Evolutionary conservation across 2,797 vertebrate genomes (phyloP).

Genomic region (Hemitrygon akajei): DNA sequence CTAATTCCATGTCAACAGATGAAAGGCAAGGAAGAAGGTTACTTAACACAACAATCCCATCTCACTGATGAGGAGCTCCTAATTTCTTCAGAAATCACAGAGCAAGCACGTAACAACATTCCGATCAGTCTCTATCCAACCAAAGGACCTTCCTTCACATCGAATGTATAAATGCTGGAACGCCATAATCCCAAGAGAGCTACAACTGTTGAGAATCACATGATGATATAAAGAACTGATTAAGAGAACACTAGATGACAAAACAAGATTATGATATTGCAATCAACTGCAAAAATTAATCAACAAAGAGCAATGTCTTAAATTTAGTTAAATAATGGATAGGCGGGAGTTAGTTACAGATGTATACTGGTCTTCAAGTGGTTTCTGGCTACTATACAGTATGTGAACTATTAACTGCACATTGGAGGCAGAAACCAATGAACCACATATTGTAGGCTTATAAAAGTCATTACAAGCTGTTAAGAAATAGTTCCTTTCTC

Average conservation of each 20-base stretch:
- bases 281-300: neutral
- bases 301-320: slow-evolving; percentile 23
- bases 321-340: slow-evolving; percentile 26
- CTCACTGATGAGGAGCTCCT: slow-evolving; percentile 56
- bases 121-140: slow-evolving; percentile 53
- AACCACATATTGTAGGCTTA: neutral
- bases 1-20: slow-evolving; percentile 69
- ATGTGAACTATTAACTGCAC: neutral
- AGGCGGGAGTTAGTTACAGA: slow-evolving; percentile 27
- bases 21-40: slow-evolving; percentile 53
- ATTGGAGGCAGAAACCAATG: slow-evolving; percentile 1
- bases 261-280: neutral
- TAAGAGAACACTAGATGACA: neutral
- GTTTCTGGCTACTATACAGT: slow-evolving; percentile 6
- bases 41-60: slow-evolving; percentile 50
- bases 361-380: slow-evolving; percentile 1
- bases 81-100: slow-evolving; percentile 50
- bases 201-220: slow-evolving; percentile 41
- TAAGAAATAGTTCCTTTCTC: slow-evolving; percentile 21
- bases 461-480: slow-evolving; percentile 18
- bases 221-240: slow-evolving; percentile 15
- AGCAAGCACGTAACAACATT: slow-evolving; percentile 49
- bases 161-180: slow-evolving; percentile 57
- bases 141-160: slow-evolving; percentile 49
- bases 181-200: slow-evolving; percentile 42